These are phyloP conservation scores for Choloepus hoffmanni DNA, from an alignment of 2,113 vertebrate genomes.

Conservation along the genomic window DNA sequence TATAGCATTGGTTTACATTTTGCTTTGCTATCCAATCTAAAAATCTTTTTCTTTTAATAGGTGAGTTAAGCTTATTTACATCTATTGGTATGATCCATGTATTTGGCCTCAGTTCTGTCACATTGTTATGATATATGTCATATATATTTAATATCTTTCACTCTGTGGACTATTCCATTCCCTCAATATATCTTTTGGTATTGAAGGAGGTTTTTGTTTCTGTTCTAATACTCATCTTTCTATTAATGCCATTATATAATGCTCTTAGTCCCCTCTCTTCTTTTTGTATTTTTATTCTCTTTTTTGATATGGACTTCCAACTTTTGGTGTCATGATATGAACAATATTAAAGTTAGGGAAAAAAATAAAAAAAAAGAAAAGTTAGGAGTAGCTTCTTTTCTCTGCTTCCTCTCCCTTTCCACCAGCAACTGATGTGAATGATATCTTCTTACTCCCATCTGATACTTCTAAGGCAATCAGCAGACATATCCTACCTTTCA, in stretches of 20 bases:
- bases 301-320: neutral
- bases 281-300: no score
- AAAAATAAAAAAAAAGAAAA: neutral
- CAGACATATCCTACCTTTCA: neutral
- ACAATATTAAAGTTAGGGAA: neutral
- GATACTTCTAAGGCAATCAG: neutral
- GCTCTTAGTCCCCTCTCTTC: neutral
- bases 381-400: neutral
- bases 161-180: neutral
- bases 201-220: neutral
- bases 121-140: neutral
- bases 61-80: neutral
- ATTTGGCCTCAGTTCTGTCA: neutral
- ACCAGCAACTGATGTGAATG: neutral
- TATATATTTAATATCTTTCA: neutral
- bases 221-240: neutral
- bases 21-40: neutral
- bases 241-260: neutral
- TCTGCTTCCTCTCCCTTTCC: neutral
- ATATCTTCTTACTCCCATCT: neutral
- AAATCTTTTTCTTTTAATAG: neutral
- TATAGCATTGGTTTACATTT: neutral
- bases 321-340: neutral
- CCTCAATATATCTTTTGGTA: neutral
- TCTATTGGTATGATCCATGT: neutral